These are phyloP conservation scores for Philereme vetulata DNA, from an alignment of 2,888 invertebrate species.

Conservation along the genomic window DNA sequence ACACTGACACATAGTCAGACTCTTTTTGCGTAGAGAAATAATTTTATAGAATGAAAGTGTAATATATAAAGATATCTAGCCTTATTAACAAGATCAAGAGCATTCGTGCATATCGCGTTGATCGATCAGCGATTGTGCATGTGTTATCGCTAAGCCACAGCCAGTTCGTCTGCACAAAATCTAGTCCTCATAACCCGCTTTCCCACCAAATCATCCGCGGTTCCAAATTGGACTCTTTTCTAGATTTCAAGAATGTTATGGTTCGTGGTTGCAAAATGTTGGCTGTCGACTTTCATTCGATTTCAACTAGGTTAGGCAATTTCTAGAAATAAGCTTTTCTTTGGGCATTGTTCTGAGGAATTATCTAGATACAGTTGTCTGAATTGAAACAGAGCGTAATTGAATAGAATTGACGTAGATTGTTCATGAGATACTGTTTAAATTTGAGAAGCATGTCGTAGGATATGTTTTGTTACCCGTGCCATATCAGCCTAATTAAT, in stretches of 20 bases:
- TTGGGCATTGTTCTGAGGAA: conserved; percentile 22
- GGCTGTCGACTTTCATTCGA: conserved; percentile 60
- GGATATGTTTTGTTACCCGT: neutral
- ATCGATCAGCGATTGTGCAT: conserved; percentile 3
- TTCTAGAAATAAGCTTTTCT: conserved; percentile 37
- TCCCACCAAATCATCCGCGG: conserved; percentile 55
- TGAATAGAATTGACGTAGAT: conserved; percentile 12
- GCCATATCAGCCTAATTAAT: neutral
- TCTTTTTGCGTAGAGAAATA: no score
- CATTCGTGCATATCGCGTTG: conserved; percentile 4
- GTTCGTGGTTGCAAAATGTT: conserved; percentile 58
- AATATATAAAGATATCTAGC: neutral
- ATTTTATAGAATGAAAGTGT: no score
- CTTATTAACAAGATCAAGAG: conserved; percentile 9
- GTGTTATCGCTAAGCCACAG: conserved; percentile 5
- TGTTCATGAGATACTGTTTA: neutral
- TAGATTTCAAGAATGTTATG: conserved; percentile 56
- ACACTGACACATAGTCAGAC: no score
- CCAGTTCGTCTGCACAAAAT: conserved; percentile 31
- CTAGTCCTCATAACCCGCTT: conserved; percentile 55
- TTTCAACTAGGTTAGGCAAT: conserved; percentile 48
- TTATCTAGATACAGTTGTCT: conserved; percentile 7
- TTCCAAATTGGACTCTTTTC: conserved; percentile 46
- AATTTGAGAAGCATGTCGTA: neutral
- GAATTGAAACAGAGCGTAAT: conserved; percentile 18